A percentile compares a stretch with the other conserved stretches of the same genome.
Conservation (phyloP, 1,140 invertebrate species). For the Temnothorax longispinosus region DNA sequence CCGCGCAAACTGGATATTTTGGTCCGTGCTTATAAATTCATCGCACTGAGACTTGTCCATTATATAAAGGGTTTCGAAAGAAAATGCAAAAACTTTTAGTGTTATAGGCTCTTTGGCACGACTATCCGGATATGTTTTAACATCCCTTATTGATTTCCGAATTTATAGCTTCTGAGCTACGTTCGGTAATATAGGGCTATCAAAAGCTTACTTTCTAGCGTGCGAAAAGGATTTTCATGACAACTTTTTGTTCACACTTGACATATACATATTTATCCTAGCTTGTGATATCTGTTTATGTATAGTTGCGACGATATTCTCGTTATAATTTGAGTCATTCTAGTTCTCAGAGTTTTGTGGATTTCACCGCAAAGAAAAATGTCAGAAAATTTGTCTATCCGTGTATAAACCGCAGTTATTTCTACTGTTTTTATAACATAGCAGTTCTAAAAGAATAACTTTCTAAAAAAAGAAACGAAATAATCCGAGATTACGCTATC, state of each 20-base stretch:
- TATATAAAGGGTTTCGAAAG: background rate
- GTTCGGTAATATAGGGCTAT: background rate
- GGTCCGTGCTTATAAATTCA: background rate
- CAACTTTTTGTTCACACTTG: background rate
- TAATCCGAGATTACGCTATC: conserved; percentile 22
- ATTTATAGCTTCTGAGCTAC: background rate
- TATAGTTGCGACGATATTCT: background rate
- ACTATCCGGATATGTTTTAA: background rate
- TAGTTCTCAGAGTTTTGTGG: background rate
- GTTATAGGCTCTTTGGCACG: background rate
- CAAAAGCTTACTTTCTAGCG: conserved; percentile 7
- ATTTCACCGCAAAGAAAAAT: background rate
- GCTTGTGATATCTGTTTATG: background rate
- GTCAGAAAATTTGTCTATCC: background rate
- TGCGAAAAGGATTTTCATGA: background rate
- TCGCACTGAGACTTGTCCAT: background rate
- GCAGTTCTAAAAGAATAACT: background rate
- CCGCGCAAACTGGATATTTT: conserved; percentile 4
- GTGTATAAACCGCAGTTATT: background rate
- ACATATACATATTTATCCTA: conserved; percentile 2
- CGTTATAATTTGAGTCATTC: background rate
- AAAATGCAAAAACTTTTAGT: background rate
- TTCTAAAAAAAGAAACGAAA: background rate
- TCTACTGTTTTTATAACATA: conserved; percentile 1
- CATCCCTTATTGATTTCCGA: background rate